Percentiles rank a stretch among this genome's conserved stretches.
Evolutionary conservation across 2,797 vertebrate genomes (phyloP).

Genomic region (Typhlichthys subterraneus): DNA sequence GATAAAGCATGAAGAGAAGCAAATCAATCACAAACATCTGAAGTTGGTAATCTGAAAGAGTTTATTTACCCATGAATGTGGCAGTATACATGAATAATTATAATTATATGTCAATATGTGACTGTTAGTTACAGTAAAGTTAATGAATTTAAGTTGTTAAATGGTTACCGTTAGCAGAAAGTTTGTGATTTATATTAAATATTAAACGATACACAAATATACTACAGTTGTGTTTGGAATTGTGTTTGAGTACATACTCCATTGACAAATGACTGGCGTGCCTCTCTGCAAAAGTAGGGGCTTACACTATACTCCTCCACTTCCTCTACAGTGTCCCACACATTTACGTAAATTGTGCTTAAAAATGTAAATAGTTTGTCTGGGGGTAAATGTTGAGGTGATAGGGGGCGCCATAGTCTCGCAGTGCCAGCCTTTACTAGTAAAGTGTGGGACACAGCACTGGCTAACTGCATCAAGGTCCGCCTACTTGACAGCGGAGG

Average conservation of each 20-base stretch:
- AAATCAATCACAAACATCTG: slow-evolving; percentile 30
- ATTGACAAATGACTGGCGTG: background rate
- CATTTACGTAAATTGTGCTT: too few species aligned
- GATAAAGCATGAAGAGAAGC: slow-evolving; percentile 4
- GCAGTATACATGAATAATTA: slow-evolving; percentile 20
- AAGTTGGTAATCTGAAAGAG: slow-evolving; percentile 10
- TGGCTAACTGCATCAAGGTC: too few species aligned
- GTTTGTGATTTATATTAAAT: slow-evolving; percentile 16
- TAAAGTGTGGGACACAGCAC: background rate
- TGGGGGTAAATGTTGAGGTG: too few species aligned
- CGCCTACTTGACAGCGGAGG: too few species aligned
- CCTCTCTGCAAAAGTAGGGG: background rate
- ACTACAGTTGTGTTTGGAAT: too few species aligned
- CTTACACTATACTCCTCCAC: background rate
- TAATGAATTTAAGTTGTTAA: slow-evolving; percentile 4
- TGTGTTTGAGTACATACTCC: slow-evolving; percentile 1
- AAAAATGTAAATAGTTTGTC: too few species aligned
- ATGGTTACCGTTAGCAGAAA: background rate
- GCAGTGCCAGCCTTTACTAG: too few species aligned
- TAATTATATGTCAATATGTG: slow-evolving; percentile 4
- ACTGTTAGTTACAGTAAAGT: background rate
- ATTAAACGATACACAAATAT: slow-evolving; percentile 13
- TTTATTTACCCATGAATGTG: slow-evolving; percentile 43
- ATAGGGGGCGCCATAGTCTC: too few species aligned
- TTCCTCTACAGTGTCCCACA: too few species aligned